phyloP scores from a whole-genome alignment of 1,140 invertebrate genomes.

The Hylaeus volcanicus region DNA sequence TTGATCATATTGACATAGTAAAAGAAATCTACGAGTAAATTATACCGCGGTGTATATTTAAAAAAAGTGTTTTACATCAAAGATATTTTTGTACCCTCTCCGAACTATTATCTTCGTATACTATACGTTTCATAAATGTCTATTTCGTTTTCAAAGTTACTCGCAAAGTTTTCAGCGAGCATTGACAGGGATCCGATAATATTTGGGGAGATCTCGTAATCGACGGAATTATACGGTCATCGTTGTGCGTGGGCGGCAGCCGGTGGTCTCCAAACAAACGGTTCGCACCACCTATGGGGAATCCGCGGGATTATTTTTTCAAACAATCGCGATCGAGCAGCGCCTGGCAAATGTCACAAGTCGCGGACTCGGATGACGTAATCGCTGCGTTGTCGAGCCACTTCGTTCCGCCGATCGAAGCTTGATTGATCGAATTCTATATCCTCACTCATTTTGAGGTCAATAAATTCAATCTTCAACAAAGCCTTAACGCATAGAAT shows the following conservation, averaged over 20 bases:
- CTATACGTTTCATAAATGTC: too few relatives aligned
- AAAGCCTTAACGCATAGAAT: too few relatives aligned
- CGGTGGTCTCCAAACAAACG: constrained; percentile 58
- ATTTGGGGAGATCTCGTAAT: constrained; percentile 52
- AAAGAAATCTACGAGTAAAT: too few relatives aligned
- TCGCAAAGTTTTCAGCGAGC: neutral
- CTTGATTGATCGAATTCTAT: neutral
- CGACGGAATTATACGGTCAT: constrained; percentile 57
- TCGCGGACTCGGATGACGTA: constrained; percentile 28
- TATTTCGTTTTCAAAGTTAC: too few relatives aligned
- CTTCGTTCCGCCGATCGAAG: neutral
- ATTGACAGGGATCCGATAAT: constrained; percentile 49
- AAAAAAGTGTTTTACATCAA: too few relatives aligned
- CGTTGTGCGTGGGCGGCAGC: constrained; percentile 42
- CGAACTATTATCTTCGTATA: too few relatives aligned
- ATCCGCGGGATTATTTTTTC: constrained; percentile 61
- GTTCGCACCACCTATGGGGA: constrained; percentile 59
- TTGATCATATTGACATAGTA: too few relatives aligned
- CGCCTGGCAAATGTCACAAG: constrained; percentile 51
- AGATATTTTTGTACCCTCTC: too few relatives aligned
- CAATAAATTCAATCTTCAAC: too few relatives aligned
- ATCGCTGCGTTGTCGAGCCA: constrained; percentile 13
- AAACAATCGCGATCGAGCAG: constrained; percentile 41
- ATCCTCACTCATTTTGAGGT: neutral
- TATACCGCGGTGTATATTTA: too few relatives aligned